These are phyloP conservation scores for Chromis chromis DNA, from an alignment of 2,797 vertebrate genomes.

Conservation along the genomic window DNA sequence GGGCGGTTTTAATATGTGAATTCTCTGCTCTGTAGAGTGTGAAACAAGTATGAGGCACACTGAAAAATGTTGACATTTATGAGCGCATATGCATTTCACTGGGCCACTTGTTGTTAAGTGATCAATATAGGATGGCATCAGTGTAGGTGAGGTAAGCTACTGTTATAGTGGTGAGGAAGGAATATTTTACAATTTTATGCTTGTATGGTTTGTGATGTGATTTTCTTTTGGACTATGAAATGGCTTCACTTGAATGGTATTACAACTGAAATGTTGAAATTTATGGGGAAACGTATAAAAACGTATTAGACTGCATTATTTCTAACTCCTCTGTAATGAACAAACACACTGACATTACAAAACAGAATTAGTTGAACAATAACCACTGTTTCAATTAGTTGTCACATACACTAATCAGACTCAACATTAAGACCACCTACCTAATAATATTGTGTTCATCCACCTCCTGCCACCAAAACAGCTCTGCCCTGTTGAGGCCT, in stretches of 20 bases:
- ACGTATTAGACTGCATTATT: neutral
- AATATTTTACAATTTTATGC: constrained; percentile 40
- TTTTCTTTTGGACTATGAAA: constrained; percentile 25
- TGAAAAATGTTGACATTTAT: constrained; percentile 76
- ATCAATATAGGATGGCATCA: constrained; percentile 68
- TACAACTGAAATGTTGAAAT: neutral
- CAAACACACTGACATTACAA: neutral
- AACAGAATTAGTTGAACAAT: neutral
- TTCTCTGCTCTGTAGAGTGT: constrained; percentile 73
- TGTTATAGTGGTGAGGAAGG: constrained; percentile 13
- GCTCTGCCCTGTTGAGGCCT: too few species aligned
- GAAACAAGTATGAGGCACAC: constrained; percentile 67
- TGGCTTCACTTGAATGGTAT: neutral
- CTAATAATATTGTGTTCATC: too few species aligned
- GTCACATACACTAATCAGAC: too few species aligned
- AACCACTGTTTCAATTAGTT: too few species aligned
- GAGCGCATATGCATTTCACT: constrained; percentile 74
- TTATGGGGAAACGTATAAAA: neutral
- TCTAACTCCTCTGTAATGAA: neutral
- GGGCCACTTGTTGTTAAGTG: constrained; percentile 71
- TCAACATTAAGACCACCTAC: too few species aligned
- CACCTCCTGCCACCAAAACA: too few species aligned
- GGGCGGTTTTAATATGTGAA: constrained; percentile 84
- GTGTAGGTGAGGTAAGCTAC: constrained; percentile 37
- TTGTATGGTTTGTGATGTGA: constrained; percentile 30